A percentile compares a stretch with the other conserved stretches of the same genome.
Evolutionary conservation across 2,888 invertebrate genomes (phyloP).

Genomic region (Lutraria lutraria): DNA sequence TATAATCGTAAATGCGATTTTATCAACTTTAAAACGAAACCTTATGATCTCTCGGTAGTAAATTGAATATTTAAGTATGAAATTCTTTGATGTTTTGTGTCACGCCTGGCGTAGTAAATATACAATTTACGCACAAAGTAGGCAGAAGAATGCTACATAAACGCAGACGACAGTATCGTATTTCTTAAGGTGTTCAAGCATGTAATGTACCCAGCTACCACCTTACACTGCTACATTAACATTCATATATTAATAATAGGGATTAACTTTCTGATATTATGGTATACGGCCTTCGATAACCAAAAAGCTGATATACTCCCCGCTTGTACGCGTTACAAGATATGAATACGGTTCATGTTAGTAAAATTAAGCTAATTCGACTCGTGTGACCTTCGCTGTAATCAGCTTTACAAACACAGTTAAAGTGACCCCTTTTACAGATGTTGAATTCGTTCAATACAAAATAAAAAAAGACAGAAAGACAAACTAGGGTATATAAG

Average conservation of each 20-base stretch:
- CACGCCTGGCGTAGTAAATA: neutral
- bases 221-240: neutral
- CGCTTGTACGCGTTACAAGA: neutral
- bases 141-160: neutral
- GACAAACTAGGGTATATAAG: too few relatives aligned
- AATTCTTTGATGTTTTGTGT: slow-evolving; percentile 30
- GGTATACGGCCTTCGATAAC: neutral
- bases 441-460: too few relatives aligned
- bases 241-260: neutral
- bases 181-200: slow-evolving; percentile 2
- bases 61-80: slow-evolving; percentile 29
- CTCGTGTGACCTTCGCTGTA: too few relatives aligned
- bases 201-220: neutral
- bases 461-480: too few relatives aligned
- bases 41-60: slow-evolving; percentile 36
- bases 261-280: slow-evolving; percentile 5
- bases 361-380: too few relatives aligned
- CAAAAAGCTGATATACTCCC: neutral
- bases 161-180: slow-evolving; percentile 1
- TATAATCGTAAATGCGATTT: slow-evolving; percentile 33
- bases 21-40: slow-evolving; percentile 30
- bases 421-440: too few relatives aligned
- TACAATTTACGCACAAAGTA: slow-evolving; percentile 28
- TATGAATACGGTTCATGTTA: neutral
- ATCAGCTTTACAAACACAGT: too few relatives aligned